Evolutionary conservation across 2,113 vertebrate genomes (phyloP).

Genomic region (Lagopus leucura): DNA sequence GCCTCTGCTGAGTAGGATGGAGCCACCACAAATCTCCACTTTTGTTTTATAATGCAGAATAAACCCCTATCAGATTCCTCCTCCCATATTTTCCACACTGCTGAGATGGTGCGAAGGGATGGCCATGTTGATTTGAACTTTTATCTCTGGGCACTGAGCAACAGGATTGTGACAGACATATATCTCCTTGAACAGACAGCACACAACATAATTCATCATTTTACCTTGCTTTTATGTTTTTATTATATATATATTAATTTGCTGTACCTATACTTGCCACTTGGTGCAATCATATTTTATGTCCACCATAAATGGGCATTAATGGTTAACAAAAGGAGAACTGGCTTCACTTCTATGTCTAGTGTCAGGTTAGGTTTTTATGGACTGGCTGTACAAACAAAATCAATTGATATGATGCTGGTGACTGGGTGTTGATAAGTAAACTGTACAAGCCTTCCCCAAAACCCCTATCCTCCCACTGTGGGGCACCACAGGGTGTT

Average conservation of each 20-base stretch:
- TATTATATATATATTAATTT: background rate
- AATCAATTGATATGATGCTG: background rate
- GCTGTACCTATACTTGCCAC: background rate
- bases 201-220: background rate
- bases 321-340: background rate
- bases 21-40: background rate
- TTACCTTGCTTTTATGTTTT: background rate
- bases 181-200: background rate
- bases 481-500: background rate
- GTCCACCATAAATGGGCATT: background rate
- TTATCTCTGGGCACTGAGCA: background rate
- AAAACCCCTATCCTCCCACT: background rate
- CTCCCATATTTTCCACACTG: background rate
- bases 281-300: background rate
- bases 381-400: background rate
- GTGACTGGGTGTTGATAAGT: background rate
- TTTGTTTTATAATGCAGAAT: background rate
- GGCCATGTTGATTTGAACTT: background rate
- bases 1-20: background rate
- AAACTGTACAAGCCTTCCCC: background rate
- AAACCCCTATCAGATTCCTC: background rate
- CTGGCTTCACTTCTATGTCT: background rate
- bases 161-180: background rate
- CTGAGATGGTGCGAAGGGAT: background rate
- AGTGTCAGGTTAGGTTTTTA: background rate